phyloP scores from a whole-genome alignment of 2,888 invertebrate genomes.

The Erynnis tages region DNA sequence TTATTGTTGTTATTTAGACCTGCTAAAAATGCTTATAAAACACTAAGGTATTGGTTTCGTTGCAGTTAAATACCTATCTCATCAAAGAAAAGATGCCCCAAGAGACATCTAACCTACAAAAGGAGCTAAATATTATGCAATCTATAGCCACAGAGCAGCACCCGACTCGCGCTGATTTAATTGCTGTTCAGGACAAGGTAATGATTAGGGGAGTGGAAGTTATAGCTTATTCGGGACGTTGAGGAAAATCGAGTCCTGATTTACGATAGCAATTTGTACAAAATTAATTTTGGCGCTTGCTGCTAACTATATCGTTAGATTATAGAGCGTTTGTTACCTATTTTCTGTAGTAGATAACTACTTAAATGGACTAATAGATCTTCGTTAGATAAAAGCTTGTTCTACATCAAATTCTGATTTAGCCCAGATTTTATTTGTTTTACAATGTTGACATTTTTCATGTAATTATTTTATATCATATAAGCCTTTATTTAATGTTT shows the following conservation, averaged over 20 bases:
- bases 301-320: not conserved
- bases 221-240: too few relatives aligned
- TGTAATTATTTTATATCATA: too few relatives aligned
- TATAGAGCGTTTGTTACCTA: constrained; percentile 3
- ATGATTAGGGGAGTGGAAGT: constrained; percentile 14
- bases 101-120: constrained; percentile 84
- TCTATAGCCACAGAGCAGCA: constrained; percentile 85
- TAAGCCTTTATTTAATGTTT: too few relatives aligned
- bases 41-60: constrained; percentile 21
- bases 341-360: constrained; percentile 7
- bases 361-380: too few relatives aligned
- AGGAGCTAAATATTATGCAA: constrained; percentile 86
- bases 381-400: too few relatives aligned
- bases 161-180: constrained; percentile 83
- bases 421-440: too few relatives aligned
- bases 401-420: too few relatives aligned
- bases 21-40: not conserved
- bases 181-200: constrained; percentile 84
- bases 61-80: constrained; percentile 85
- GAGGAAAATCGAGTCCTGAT: constrained; percentile 18
- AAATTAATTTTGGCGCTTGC: constrained; percentile 13
- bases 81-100: constrained; percentile 90
- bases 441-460: too few relatives aligned
- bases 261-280: constrained; percentile 19
- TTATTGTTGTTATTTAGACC: too few relatives aligned